These are phyloP conservation scores for Melopsittacus undulatus DNA, from an alignment of 2,797 vertebrate genomes.

Conservation along the genomic window DNA sequence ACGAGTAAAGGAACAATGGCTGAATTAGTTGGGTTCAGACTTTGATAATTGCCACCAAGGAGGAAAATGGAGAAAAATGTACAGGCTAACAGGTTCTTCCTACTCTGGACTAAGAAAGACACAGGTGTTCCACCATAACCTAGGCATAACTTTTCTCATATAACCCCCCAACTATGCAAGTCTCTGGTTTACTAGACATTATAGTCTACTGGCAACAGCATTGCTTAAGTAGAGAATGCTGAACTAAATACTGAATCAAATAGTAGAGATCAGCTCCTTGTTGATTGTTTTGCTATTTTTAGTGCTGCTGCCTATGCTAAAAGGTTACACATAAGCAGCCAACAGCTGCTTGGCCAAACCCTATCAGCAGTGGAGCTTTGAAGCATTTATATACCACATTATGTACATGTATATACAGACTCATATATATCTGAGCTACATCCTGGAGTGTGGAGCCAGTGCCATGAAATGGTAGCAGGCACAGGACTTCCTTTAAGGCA, in stretches of 20 bases:
- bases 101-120: background rate
- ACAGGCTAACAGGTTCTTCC: background rate
- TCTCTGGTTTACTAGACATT: background rate
- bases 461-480: background rate
- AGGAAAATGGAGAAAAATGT: background rate
- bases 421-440: background rate
- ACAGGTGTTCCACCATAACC: background rate
- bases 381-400: background rate
- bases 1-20: background rate
- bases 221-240: background rate
- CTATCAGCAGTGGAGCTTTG: background rate
- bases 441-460: background rate
- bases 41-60: no score
- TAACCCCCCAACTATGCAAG: background rate
- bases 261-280: background rate
- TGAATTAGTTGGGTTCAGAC: background rate
- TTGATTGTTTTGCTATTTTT: background rate
- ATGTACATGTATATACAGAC: background rate
- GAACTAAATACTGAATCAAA: background rate
- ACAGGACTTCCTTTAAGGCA: background rate
- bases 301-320: background rate
- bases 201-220: background rate
- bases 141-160: background rate
- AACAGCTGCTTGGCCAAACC: background rate
- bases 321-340: background rate